Percentiles rank a stretch among this genome's conserved stretches.
Evolutionary conservation across 2,113 vertebrate genomes (phyloP).

Genomic region (Aphyosemion australe): DNA sequence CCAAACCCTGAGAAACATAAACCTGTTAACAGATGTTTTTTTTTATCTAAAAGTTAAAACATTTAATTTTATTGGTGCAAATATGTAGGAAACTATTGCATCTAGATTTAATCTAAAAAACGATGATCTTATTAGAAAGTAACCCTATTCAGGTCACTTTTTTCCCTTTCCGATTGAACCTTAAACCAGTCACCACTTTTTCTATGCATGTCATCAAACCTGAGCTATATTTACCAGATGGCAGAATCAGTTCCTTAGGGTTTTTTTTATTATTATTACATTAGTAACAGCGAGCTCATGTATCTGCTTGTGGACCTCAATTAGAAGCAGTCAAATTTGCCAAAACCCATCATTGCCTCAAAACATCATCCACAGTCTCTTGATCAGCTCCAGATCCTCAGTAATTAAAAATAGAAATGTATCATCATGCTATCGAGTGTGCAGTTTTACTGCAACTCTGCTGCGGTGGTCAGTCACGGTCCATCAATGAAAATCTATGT

Average conservation of each 20-base stretch:
- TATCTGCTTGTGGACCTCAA: background rate
- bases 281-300: background rate
- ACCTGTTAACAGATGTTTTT: no score
- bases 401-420: no score
- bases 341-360: background rate
- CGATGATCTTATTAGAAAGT: background rate
- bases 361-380: no score
- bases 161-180: background rate
- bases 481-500: slow-evolving; percentile 45
- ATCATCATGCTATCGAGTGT: background rate
- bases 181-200: background rate
- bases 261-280: background rate
- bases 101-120: background rate
- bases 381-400: no score
- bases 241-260: background rate
- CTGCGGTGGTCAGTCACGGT: background rate
- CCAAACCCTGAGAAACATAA: no score
- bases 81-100: no score
- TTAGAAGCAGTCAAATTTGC: slow-evolving; percentile 23
- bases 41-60: no score
- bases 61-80: no score
- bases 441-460: background rate
- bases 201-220: background rate
- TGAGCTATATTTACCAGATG: background rate
- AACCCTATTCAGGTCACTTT: background rate